phyloP scores from a whole-genome alignment of 1,140 invertebrate genomes.

The Battus philenor region DNA sequence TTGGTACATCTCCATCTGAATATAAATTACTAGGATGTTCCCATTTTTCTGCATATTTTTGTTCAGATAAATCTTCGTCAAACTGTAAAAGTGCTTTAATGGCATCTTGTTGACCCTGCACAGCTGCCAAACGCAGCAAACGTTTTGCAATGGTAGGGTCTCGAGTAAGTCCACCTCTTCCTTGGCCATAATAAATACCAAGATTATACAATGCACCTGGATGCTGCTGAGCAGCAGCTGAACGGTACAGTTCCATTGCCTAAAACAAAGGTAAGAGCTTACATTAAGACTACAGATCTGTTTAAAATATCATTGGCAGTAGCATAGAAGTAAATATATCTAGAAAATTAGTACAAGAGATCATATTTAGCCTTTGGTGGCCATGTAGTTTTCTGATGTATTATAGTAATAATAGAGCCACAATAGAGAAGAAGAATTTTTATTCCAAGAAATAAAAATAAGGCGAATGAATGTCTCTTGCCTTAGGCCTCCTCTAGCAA shows the following conservation, averaged over 20 bases:
- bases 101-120: conserved; percentile 77
- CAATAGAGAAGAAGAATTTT: too few relatives aligned
- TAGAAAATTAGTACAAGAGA: too few relatives aligned
- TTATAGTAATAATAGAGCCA: too few relatives aligned
- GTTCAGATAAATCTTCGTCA: conserved; percentile 26
- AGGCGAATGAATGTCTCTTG: too few relatives aligned
- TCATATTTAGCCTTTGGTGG: too few relatives aligned
- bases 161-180: conserved; percentile 73
- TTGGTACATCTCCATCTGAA: conserved; percentile 37
- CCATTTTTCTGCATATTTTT: conserved; percentile 26
- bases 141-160: conserved; percentile 67
- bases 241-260: conserved; percentile 78
- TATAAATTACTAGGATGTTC: conserved; percentile 21
- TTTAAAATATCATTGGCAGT: too few relatives aligned
- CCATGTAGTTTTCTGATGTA: too few relatives aligned
- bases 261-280: conserved; percentile 33
- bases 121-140: conserved; percentile 76
- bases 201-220: conserved; percentile 80
- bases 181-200: conserved; percentile 80
- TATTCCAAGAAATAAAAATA: too few relatives aligned
- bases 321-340: too few relatives aligned
- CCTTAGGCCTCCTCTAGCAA: too few relatives aligned
- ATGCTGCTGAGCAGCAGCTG: conserved; percentile 77
- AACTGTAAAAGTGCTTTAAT: conserved; percentile 66
- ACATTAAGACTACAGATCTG: background rate